Evolutionary conservation across 2,113 vertebrate genomes (phyloP), one percentile per base, ranked within the genome.

Genomic region (Apistogramma diplotaenia): DNA sequence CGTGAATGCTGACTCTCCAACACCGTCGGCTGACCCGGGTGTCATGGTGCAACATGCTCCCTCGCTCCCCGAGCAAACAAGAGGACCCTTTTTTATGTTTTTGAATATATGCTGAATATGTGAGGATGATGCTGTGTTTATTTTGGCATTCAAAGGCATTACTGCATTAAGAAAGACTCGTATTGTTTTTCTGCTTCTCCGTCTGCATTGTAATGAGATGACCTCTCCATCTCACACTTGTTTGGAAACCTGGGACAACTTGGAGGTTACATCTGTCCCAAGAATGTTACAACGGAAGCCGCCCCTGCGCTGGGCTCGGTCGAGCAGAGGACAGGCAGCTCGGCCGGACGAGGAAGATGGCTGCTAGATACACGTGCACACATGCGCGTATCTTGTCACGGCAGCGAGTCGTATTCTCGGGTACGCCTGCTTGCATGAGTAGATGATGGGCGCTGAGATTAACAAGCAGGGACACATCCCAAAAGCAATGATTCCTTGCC

Each of bases 381-480:
- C 55, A 49, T 71, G 29, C 70, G 23, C 74, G 46, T 40, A 33
- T 80, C 29, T 82, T 85, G 81, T 74, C 76, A 46, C 37, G 16
- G 62, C 65, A 29, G 58, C 58, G 49, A 76, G 59, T 54, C 5
- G 10, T 74, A 35, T 67, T 76, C 31, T 37, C 46, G 29, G 40
- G 71, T 78, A 27, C 18, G 54, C 35, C 61, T 65, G 29, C 53
- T 80, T 74, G 46, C 73, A 33, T 51, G 71, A 79, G 51, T 81
- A 73, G 79, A 80, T 53, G 72, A 87, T 74, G 43, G 46, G 65
- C 46, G 5, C 25, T 31, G 60, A 83, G 85, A 86, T 90, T 76
- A 87, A 85, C 74, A 76, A 84, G 82, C 75, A 54, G 31, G 61
- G 92, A 86, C 84, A 82, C 85, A 85, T 90, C 91, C 87, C 88